Conservation (phyloP, 1,140 invertebrate genomes). For the Chlorops oryzae region DNA sequence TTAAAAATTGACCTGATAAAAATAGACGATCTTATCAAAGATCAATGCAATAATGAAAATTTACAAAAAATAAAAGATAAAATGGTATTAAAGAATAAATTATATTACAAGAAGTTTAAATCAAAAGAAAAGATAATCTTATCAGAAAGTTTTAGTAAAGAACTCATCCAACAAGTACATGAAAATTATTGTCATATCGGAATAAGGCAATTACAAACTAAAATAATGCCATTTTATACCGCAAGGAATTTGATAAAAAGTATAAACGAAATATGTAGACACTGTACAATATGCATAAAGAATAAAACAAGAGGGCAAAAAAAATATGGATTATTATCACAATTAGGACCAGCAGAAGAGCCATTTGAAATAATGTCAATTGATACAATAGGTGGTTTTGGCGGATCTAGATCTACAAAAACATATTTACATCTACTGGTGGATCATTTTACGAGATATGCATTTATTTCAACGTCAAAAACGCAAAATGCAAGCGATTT, state of each 20-base stretch:
- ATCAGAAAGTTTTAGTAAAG: conserved; percentile 21
- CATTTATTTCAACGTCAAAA: conserved; percentile 37
- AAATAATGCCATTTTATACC: conserved; percentile 22
- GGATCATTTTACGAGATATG: conserved; percentile 24
- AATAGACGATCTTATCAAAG: too few species aligned
- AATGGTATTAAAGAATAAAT: background rate
- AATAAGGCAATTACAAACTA: conserved; percentile 22
- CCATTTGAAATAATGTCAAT: conserved; percentile 35
- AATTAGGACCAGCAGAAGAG: conserved; percentile 38
- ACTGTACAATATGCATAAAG: conserved; percentile 39
- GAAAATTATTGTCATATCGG: conserved; percentile 23
- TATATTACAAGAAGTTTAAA: conserved; percentile 20
- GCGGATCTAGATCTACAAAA: conserved; percentile 31
- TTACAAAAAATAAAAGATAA: too few species aligned
- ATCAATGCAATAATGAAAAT: too few species aligned
- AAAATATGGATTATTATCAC: conserved; percentile 33
- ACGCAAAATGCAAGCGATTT: conserved; percentile 37
- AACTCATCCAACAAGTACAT: conserved; percentile 21
- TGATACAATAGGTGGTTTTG: conserved; percentile 40
- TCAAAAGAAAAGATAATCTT: conserved; percentile 25
- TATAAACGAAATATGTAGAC: conserved; percentile 25
- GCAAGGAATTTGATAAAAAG: conserved; percentile 20
- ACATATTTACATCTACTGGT: conserved; percentile 33
- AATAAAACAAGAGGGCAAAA: conserved; percentile 42
- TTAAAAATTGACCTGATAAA: too few species aligned